Evolutionary conservation across 2,797 vertebrate species (phyloP), one percentile per base, ranked within the genome.

Genomic region (Galago senegalensis): DNA sequence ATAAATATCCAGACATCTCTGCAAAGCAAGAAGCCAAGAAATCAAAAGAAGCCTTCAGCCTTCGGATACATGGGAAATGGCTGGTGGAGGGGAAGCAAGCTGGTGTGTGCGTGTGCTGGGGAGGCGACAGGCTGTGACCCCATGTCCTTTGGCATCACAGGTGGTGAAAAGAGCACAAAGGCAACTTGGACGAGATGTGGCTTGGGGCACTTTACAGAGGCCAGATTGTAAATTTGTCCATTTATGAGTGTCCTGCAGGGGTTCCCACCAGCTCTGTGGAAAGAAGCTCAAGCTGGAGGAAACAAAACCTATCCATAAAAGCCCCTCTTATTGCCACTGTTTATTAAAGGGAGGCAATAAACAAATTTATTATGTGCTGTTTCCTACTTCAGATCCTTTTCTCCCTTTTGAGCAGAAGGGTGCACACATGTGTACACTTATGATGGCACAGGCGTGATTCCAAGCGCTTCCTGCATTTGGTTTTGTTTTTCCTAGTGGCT

Each of bases 191-290:
- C 96, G 95, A 96, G 98, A 97, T 98, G 97, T 92, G 92, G 93
- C 98, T 98, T 96, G 97, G 97, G 97, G 97, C 96, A 96, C 91
- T 98, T 99, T 97, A 95, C 94, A 96, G 93, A 97, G 96, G 91
- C 94, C 97, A 94, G 98, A 97, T 98, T 98, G 98, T 98, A 98
- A 98, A 98, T 98, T 98, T 98, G 97, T 98, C 94, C 96, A 97
- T 98, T 99, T 98, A 97, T 97, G 93, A 98, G 97, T 95, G 90
- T 98, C 96, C 98, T 96, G 96, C 73, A 29, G 95, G 96, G 94
- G 82, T 98, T 99, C 97, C 97, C 97, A 98, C 94, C 94, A 96
- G 91, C 90, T 97, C 95, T 95, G 96, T 92, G 97, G 93, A 98
- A 98, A 98, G 49, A 98, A 98, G 91, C 95, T 95, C 88, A 89